Conservation (phyloP, 2,888 invertebrate species). For the Hydroisotoma schaefferi region DNA sequence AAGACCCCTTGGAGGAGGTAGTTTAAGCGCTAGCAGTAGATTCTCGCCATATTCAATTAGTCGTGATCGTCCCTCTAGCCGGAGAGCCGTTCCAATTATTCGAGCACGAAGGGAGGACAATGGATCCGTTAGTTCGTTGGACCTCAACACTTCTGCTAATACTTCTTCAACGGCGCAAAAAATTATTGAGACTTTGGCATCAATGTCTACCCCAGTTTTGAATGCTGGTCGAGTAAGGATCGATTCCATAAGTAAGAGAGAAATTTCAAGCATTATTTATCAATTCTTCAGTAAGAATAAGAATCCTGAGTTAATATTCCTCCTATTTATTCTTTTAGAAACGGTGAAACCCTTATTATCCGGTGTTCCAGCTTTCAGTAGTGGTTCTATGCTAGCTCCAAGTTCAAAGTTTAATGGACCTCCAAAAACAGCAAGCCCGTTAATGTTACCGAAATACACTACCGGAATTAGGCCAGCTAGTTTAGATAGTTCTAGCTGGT, state of each 20-base stretch:
- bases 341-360: conserved; percentile 26
- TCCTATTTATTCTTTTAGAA: conserved; percentile 19
- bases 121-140: conserved; percentile 17
- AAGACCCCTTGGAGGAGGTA: conserved; percentile 17
- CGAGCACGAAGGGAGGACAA: conserved; percentile 30
- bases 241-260: conserved; percentile 38
- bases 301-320: not conserved
- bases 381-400: conserved; percentile 11
- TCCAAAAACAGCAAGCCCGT: conserved; percentile 29
- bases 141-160: conserved; percentile 6
- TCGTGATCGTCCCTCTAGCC: conserved; percentile 10
- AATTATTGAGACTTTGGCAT: conserved; percentile 38
- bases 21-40: conserved; percentile 16
- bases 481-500: not conserved
- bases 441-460: conserved; percentile 12
- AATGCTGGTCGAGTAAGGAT: conserved; percentile 38
- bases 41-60: conserved; percentile 31
- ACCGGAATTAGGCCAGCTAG: not conserved
- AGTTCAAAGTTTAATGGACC: conserved; percentile 26
- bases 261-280: not conserved
- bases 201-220: conserved; percentile 36
- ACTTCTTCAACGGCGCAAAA: conserved; percentile 35
- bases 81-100: conserved; percentile 24
- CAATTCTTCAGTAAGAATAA: not conserved
- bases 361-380: conserved; percentile 1